Conservation (phyloP, 2,113 vertebrate species). For the Heliornis fulica region DNA sequence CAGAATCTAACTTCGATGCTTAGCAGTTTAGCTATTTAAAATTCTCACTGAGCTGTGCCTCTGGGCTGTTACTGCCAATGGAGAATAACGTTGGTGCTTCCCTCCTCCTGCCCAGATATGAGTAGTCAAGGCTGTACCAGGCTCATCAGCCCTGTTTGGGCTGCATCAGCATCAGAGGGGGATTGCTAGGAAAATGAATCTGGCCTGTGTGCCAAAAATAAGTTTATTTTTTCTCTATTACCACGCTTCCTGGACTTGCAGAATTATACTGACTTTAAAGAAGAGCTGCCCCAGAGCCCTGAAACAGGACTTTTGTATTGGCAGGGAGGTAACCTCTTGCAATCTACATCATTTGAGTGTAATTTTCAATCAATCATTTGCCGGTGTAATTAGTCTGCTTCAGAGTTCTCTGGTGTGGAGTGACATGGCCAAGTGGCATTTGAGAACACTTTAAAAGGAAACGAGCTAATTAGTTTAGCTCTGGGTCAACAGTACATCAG, state of each 20-base stretch:
- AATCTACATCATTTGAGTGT: background rate
- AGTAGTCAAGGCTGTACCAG: background rate
- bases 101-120: background rate
- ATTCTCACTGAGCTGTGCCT: background rate
- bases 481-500: slow-evolving; percentile 21
- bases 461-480: background rate
- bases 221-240: slow-evolving; percentile 17
- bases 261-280: background rate
- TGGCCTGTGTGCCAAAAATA: background rate
- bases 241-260: background rate
- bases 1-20: background rate
- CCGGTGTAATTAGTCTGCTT: background rate
- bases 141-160: background rate
- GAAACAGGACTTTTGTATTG: background rate
- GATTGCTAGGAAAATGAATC: background rate
- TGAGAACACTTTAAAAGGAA: slow-evolving; percentile 20
- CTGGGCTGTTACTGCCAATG: background rate
- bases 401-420: background rate
- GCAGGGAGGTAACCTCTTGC: background rate
- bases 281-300: background rate
- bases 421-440: background rate
- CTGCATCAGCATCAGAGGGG: background rate
- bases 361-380: slow-evolving; percentile 19
- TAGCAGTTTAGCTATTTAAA: slow-evolving; percentile 13
- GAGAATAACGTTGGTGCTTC: background rate